These are phyloP conservation scores for Gymnosoma rotundatum DNA, from an alignment of 2,888 invertebrate genomes.

Conservation along the genomic window DNA sequence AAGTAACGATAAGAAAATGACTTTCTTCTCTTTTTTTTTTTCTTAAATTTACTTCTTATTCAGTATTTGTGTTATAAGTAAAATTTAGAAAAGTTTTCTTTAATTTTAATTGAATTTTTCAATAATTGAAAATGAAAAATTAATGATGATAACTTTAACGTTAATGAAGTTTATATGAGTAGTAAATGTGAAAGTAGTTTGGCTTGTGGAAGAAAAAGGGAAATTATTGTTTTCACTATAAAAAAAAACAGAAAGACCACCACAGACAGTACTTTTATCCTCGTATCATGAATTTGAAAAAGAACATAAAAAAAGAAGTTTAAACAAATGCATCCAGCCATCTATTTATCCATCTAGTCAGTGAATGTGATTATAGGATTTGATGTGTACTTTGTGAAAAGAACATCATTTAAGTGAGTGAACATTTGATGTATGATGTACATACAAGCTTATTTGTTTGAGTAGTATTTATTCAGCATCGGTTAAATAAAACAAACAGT, in stretches of 20 bases:
- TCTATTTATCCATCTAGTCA: background rate
- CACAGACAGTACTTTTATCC: conserved; percentile 8
- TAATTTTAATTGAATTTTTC: conserved; percentile 51
- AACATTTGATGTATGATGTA: conserved; percentile 35
- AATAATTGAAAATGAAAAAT: conserved; percentile 34
- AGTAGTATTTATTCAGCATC: conserved; percentile 42
- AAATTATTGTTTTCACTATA: conserved; percentile 16
- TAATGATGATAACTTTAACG: background rate
- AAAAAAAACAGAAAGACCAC: background rate
- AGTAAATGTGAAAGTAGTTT: conserved; percentile 41
- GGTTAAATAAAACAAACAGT: conserved; percentile 54
- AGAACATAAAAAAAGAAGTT: conserved; percentile 3
- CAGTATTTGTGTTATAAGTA: background rate
- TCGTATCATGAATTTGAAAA: background rate
- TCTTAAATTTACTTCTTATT: background rate
- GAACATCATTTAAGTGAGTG: conserved; percentile 21
- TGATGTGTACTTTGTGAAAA: conserved; percentile 26
- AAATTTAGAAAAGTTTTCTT: conserved; percentile 39
- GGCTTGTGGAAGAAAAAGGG: conserved; percentile 30
- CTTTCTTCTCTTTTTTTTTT: conserved; percentile 1
- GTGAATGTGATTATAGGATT: background rate
- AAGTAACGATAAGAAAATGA: conserved; percentile 41
- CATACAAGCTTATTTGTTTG: conserved; percentile 19
- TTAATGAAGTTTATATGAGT: conserved; percentile 22
- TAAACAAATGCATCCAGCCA: conserved; percentile 11